Percentiles rank a stretch among this genome's conserved stretches.
Evolutionary conservation across 1,140 invertebrate species (phyloP).

Genomic region (Micrasema longulum): DNA sequence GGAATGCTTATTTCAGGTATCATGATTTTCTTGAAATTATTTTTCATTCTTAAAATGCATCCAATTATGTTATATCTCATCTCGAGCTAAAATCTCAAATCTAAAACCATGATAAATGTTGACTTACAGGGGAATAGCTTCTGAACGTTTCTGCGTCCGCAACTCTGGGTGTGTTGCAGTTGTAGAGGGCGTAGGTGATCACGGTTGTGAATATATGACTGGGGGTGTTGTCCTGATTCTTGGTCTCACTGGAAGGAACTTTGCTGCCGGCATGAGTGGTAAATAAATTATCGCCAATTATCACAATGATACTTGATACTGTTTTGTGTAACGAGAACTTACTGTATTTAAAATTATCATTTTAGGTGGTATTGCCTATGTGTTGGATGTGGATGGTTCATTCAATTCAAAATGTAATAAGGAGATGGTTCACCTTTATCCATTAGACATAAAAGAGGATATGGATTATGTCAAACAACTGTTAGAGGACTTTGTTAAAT

Average conservation of each 20-base stretch:
- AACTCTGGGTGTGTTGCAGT: constrained; percentile 91
- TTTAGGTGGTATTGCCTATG: constrained; percentile 93
- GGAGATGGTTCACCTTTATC: constrained; percentile 90
- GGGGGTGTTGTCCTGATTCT: constrained; percentile 92
- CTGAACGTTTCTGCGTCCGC: constrained; percentile 97
- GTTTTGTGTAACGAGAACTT: too few relatives aligned
- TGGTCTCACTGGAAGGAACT: constrained; percentile 95
- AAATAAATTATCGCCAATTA: constrained; percentile 24
- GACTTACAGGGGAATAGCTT: constrained; percentile 85
- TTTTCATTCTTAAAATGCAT: too few relatives aligned
- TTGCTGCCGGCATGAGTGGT: constrained; percentile 98
- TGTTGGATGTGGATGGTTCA: constrained; percentile 89
- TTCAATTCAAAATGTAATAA: constrained; percentile 90
- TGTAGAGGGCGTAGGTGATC: constrained; percentile 94
- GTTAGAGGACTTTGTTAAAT: constrained; percentile 87
- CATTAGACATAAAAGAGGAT: constrained; percentile 84
- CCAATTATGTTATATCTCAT: too few relatives aligned
- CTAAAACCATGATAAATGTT: background rate
- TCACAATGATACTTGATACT: too few relatives aligned
- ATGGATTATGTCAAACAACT: constrained; percentile 82
- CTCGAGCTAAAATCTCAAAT: background rate
- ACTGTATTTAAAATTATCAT: too few relatives aligned
- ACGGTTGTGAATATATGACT: constrained; percentile 99
- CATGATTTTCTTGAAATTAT: background rate
- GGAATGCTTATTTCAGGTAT: constrained; percentile 94